phyloP scores from a whole-genome alignment of 2,888 invertebrate species.

The Geotrupes spiniger region DNA sequence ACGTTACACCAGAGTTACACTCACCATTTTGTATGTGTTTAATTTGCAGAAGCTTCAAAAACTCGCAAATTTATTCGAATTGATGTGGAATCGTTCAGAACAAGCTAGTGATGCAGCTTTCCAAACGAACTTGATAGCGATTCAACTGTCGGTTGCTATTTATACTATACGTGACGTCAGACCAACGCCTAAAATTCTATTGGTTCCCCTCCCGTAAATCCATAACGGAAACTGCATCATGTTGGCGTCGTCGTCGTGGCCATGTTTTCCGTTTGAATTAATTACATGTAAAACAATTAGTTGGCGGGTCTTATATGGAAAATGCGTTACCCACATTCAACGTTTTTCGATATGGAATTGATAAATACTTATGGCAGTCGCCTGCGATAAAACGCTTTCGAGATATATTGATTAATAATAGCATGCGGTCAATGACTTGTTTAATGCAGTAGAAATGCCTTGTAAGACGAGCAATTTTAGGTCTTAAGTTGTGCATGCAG shows the following conservation, averaged over 20 bases:
- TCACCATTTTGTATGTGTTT: conserved; percentile 31
- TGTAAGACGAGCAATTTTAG: too few species aligned
- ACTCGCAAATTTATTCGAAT: conserved; percentile 30
- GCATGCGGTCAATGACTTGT: conserved; percentile 5
- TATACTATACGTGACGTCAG: conserved; percentile 56
- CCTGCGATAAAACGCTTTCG: neutral
- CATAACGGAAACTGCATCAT: conserved; percentile 33
- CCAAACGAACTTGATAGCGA: conserved; percentile 61
- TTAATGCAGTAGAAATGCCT: conserved; percentile 12
- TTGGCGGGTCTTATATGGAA: too few species aligned
- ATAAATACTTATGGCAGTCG: too few species aligned
- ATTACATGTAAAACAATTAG: conserved; percentile 4
- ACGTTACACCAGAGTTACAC: conserved; percentile 4
- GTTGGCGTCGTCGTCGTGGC: conserved; percentile 15
- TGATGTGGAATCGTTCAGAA: conserved; percentile 35
- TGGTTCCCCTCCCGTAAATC: conserved; percentile 46
- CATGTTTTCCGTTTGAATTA: conserved; percentile 13
- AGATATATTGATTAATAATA: neutral
- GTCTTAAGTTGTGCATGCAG: too few species aligned
- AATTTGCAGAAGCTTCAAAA: conserved; percentile 15
- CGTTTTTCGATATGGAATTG: too few species aligned
- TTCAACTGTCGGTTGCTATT: conserved; percentile 53
- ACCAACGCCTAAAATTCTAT: conserved; percentile 55
- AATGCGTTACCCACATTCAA: too few species aligned
- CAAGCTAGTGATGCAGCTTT: conserved; percentile 64